Conservation (phyloP, 2,113 vertebrate genomes). For the Psephotus haematonotus region DNA sequence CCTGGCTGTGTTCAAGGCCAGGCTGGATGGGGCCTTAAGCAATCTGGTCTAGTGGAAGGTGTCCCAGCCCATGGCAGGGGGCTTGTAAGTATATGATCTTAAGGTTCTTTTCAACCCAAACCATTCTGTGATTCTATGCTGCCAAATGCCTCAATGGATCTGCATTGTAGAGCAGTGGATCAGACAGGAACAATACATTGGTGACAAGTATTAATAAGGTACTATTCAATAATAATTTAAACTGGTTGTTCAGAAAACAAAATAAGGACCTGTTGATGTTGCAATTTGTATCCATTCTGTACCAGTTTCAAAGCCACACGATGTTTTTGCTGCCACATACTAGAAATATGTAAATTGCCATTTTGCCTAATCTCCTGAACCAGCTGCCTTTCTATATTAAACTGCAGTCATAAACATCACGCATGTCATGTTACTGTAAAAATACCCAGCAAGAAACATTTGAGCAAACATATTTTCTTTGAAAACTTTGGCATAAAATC, state of each 20-base stretch:
- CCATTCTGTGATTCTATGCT: background rate
- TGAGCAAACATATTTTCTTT: background rate
- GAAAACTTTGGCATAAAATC: background rate
- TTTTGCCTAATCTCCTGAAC: background rate
- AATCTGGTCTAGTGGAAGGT: background rate
- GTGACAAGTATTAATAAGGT: background rate
- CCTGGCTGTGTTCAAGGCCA: background rate
- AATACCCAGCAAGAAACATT: background rate
- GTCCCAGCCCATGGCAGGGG: background rate
- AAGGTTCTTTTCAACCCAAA: background rate
- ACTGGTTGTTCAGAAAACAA: background rate
- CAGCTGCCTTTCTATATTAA: background rate
- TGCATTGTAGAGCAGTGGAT: background rate
- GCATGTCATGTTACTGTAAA: background rate
- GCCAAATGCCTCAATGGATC: background rate
- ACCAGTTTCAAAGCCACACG: background rate
- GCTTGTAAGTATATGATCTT: background rate
- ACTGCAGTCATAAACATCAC: background rate
- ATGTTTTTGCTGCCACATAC: background rate
- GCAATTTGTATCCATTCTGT: background rate
- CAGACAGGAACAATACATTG: background rate
- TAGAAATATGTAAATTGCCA: background rate
- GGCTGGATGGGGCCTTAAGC: background rate
- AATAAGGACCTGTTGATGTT: background rate
- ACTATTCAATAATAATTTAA: background rate